These are phyloP conservation scores for Alosa sapidissima DNA, from an alignment of 2,797 vertebrate species.

Conservation along the genomic window DNA sequence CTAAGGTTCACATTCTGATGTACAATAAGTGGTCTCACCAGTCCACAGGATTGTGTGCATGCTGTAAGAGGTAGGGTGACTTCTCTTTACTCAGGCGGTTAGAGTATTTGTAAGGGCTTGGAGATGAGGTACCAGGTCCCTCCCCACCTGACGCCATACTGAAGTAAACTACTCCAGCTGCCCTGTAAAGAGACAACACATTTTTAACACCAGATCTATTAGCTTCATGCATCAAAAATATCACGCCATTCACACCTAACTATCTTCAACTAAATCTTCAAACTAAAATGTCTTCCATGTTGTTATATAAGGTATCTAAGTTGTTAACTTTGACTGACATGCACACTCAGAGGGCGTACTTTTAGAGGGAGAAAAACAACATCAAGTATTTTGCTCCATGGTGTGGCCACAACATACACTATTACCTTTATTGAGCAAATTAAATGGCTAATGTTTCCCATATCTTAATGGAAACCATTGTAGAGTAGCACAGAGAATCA, in stretches of 20 bases:
- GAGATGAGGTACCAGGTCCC: slow-evolving; percentile 35
- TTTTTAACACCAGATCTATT: background rate
- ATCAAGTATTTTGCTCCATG: too few relatives aligned
- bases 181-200: slow-evolving; percentile 31
- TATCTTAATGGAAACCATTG: too few relatives aligned
- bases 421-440: too few relatives aligned
- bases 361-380: too few relatives aligned
- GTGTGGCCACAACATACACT: too few relatives aligned
- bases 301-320: too few relatives aligned
- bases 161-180: slow-evolving; percentile 52
- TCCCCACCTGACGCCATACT: slow-evolving; percentile 75
- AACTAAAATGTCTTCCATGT: background rate
- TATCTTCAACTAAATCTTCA: too few relatives aligned
- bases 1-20: background rate
- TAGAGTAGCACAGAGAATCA: too few relatives aligned
- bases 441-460: too few relatives aligned
- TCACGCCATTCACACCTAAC: too few relatives aligned
- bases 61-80: slow-evolving; percentile 90
- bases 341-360: too few relatives aligned
- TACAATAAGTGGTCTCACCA: slow-evolving; percentile 76
- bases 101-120: slow-evolving; percentile 55
- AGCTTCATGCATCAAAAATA: background rate
- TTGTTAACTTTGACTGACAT: too few relatives aligned
- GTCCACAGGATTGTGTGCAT: slow-evolving; percentile 91
- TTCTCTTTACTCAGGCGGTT: slow-evolving; percentile 86